A percentile compares a stretch with the other conserved stretches of the same genome.
Evolutionary conservation across 2,797 vertebrate species (phyloP).

Genomic region (Phataginus tricuspis): DNA sequence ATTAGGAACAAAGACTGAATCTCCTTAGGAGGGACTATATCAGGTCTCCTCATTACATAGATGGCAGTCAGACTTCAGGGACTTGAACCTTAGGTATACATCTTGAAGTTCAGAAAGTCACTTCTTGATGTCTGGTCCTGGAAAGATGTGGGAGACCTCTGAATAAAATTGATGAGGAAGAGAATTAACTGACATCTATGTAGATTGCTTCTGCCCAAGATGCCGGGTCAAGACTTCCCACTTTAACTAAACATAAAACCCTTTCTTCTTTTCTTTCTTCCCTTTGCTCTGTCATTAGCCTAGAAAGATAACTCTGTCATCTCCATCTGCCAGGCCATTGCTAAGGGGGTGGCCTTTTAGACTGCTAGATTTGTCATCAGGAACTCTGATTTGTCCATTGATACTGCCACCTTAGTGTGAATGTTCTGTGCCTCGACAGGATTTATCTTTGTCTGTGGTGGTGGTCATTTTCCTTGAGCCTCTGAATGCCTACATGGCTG

Average conservation of each 20-base stretch:
- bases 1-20: not conserved
- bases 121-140: no score
- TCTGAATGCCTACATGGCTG: not conserved
- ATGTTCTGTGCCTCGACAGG: not conserved
- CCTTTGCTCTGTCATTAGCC: not conserved
- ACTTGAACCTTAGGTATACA: not conserved
- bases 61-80: not conserved
- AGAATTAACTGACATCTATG: not conserved
- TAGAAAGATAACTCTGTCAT: not conserved
- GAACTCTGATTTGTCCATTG: not conserved
- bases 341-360: not conserved
- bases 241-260: not conserved
- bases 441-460: not conserved
- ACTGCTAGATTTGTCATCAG: not conserved
- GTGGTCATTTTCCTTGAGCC: not conserved
- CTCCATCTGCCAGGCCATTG: not conserved
- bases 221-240: not conserved
- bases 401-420: not conserved
- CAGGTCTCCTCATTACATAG: not conserved
- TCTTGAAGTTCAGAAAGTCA: not conserved
- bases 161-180: no score
- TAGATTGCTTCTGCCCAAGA: not conserved
- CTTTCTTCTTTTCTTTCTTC: not conserved
- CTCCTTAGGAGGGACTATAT: not conserved
- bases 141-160: no score